Conservation (phyloP, 2,797 vertebrate species). For the Xerus rutilus region DNA sequence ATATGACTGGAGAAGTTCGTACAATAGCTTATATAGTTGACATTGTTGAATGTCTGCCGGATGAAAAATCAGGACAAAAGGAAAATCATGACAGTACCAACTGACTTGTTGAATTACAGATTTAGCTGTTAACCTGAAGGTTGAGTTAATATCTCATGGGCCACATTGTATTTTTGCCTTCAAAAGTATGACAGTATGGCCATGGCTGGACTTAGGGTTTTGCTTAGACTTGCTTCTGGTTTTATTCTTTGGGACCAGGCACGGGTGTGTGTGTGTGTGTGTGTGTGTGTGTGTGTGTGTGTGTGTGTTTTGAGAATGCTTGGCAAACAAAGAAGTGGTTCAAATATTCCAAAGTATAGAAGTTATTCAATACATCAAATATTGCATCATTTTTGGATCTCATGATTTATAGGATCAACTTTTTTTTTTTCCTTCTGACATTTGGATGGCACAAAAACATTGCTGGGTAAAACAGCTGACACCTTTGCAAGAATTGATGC, state of each 20-base stretch:
- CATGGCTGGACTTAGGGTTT: neutral
- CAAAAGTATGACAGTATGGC: neutral
- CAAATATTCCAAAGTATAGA: neutral
- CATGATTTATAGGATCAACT: neutral
- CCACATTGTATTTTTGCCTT: neutral
- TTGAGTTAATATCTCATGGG: neutral
- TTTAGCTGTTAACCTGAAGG: neutral
- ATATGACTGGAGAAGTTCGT: neutral
- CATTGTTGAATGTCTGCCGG: neutral
- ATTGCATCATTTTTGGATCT: neutral
- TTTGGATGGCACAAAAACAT: neutral
- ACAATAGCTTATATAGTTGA: neutral
- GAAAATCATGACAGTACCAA: neutral
- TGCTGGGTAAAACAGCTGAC: neutral
- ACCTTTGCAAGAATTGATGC: neutral
- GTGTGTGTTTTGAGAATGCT: neutral
- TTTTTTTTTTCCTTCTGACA: neutral
- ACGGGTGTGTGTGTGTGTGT: neutral
- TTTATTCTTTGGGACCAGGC: neutral
- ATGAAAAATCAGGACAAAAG: neutral
- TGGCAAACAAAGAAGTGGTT: neutral
- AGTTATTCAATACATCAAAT: neutral
- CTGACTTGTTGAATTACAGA: neutral
- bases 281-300: neutral
- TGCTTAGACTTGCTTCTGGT: neutral